A percentile compares a stretch with the other conserved stretches of the same genome.
Conservation (phyloP, 2,113 vertebrate genomes). For the Gopherus flavomarginatus region DNA sequence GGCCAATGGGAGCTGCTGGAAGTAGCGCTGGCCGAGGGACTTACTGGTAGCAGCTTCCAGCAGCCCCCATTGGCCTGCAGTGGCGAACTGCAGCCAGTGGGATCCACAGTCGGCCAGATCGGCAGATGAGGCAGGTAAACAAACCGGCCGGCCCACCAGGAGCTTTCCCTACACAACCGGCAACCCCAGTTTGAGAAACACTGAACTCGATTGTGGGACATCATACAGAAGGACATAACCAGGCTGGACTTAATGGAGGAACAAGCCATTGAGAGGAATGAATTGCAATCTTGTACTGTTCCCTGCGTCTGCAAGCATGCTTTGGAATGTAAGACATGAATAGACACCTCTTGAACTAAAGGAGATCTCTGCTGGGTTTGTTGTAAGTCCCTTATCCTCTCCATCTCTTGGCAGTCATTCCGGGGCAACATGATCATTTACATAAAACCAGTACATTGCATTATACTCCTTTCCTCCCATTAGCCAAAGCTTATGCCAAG, state of each 20-base stretch:
- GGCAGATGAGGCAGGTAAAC: no score
- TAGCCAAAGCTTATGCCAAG: not conserved
- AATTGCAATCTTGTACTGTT: not conserved
- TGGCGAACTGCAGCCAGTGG: no score
- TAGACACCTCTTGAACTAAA: not conserved
- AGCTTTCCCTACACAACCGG: no score
- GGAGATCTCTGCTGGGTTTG: not conserved
- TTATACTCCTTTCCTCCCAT: not conserved
- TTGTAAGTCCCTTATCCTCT: not conserved
- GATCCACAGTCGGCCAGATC: no score
- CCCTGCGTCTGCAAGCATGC: not conserved
- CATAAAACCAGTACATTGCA: not conserved
- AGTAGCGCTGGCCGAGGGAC: no score
- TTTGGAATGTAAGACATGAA: not conserved
- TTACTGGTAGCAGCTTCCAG: no score
- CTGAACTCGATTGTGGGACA: not conserved
- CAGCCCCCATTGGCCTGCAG: no score
- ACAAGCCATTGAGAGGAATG: not conserved
- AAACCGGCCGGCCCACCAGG: no score
- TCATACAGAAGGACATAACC: not conserved
- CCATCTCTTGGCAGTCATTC: not conserved
- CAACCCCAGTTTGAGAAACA: no score
- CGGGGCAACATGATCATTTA: not conserved
- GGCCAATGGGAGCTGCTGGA: no score
- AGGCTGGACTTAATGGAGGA: not conserved